These are phyloP conservation scores for Hippopotamyrus pictus DNA, from an alignment of 2,797 vertebrate species.

Conservation along the genomic window DNA sequence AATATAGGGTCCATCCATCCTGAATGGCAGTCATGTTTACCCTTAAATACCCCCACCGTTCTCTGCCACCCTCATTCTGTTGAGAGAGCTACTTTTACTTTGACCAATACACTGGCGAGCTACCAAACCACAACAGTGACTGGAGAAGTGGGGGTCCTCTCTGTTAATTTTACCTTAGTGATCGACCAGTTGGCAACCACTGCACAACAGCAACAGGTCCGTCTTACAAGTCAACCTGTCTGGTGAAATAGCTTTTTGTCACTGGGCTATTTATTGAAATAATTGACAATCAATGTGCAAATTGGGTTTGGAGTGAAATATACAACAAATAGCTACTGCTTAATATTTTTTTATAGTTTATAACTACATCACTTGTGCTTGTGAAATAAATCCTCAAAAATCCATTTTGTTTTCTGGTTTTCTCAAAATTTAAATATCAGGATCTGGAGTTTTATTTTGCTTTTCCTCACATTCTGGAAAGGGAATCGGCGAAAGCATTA, in stretches of 20 bases:
- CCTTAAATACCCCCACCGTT: background rate
- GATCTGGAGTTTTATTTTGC: background rate
- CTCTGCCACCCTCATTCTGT: background rate
- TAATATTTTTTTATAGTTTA: background rate
- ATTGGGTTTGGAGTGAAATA: background rate
- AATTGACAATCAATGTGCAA: background rate
- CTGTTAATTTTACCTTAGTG: background rate
- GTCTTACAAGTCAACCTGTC: background rate
- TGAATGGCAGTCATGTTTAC: background rate
- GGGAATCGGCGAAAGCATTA: background rate
- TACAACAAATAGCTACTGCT: background rate
- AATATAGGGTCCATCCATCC: background rate
- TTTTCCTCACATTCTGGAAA: background rate
- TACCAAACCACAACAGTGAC: background rate
- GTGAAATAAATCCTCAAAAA: background rate
- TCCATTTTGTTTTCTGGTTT: background rate
- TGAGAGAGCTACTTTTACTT: background rate
- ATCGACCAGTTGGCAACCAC: background rate
- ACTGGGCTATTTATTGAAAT: background rate
- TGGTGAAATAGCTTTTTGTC: background rate
- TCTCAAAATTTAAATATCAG: background rate
- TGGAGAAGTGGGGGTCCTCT: background rate
- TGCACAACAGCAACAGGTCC: background rate
- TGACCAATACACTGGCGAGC: background rate
- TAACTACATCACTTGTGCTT: background rate